Evolutionary conservation across 2,888 invertebrate species (phyloP).

Genomic region (Peribatodes rhomboidaria): DNA sequence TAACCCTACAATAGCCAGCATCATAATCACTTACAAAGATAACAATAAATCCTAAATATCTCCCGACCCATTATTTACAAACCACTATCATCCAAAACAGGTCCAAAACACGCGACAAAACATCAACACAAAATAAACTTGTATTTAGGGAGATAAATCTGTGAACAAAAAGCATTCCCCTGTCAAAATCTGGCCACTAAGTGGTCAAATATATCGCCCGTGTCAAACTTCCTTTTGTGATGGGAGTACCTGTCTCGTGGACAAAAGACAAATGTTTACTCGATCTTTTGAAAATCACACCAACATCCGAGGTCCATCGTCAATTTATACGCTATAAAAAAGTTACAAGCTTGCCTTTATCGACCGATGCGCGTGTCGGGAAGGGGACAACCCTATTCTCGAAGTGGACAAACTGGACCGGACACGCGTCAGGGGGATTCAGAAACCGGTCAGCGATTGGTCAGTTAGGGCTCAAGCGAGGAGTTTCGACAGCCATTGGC

Average conservation of each 20-base stretch:
- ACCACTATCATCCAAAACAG: conserved; percentile 68
- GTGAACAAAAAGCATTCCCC: conserved; percentile 61
- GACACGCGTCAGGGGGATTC: conserved; percentile 66
- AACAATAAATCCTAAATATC: conserved; percentile 60
- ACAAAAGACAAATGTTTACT: conserved; percentile 75
- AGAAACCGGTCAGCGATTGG: conserved; percentile 81
- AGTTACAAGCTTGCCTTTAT: conserved; percentile 52
- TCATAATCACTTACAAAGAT: conserved; percentile 49
- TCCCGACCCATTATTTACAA: conserved; percentile 66
- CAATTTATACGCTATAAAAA: conserved; percentile 71
- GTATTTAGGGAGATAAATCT: conserved; percentile 79
- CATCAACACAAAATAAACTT: conserved; percentile 63
- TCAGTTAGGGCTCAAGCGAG: conserved; percentile 59
- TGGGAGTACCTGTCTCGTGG: conserved; percentile 72
- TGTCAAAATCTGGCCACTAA: conserved; percentile 74
- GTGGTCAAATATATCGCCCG: conserved; percentile 77
- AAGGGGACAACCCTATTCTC: conserved; percentile 50
- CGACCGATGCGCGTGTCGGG: conserved; percentile 56
- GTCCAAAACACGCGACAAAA: conserved; percentile 73
- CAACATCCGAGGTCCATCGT: conserved; percentile 82
- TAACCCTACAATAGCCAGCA: conserved; percentile 45
- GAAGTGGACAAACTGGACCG: conserved; percentile 59
- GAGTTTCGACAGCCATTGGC: conserved; percentile 61
- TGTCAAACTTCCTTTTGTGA: conserved; percentile 75
- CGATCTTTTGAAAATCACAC: conserved; percentile 58